Evolutionary conservation across 2,888 invertebrate genomes (phyloP).

Genomic region (Netelia fuscicornis): DNA sequence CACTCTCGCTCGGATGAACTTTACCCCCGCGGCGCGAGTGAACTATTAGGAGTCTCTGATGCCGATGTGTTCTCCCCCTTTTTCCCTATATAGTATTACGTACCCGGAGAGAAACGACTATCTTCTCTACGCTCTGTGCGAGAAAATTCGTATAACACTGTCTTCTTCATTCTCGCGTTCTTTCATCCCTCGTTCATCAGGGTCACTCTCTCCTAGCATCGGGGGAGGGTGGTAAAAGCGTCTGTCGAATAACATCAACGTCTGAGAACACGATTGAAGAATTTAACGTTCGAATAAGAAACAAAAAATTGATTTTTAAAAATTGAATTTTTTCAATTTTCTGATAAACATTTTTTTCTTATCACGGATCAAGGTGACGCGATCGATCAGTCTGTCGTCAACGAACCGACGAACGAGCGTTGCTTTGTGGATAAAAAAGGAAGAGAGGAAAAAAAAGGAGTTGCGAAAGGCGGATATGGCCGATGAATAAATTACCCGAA

Average conservation of each 20-base stretch:
- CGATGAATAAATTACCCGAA: constrained; percentile 28
- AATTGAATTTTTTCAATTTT: no score
- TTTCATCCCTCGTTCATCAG: constrained; percentile 38
- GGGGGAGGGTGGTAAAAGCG: not conserved
- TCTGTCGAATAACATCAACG: no score
- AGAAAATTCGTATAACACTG: constrained; percentile 58
- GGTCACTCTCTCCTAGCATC: constrained; percentile 1
- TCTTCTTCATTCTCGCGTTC: constrained; percentile 13
- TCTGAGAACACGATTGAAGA: not conserved
- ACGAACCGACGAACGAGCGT: constrained; percentile 1
- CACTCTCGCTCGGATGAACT: constrained; percentile 82
- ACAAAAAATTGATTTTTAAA: not conserved
- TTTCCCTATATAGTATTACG: constrained; percentile 15
- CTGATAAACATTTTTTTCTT: no score
- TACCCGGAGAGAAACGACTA: not conserved
- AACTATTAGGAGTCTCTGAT: constrained; percentile 48
- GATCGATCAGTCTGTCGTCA: constrained; percentile 14
- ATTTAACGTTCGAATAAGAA: not conserved
- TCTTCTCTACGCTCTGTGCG: constrained; percentile 35
- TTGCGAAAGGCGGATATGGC: constrained; percentile 4
- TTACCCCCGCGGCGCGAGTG: constrained; percentile 75
- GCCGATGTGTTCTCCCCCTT: not conserved
- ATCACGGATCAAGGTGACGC: not conserved
- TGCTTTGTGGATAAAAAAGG: not conserved
- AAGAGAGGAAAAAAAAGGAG: not conserved